Percentiles rank a stretch among this genome's conserved stretches.
phyloP scores from a whole-genome alignment of 2,113 vertebrate species.

The Antechinus stuartii region DNA sequence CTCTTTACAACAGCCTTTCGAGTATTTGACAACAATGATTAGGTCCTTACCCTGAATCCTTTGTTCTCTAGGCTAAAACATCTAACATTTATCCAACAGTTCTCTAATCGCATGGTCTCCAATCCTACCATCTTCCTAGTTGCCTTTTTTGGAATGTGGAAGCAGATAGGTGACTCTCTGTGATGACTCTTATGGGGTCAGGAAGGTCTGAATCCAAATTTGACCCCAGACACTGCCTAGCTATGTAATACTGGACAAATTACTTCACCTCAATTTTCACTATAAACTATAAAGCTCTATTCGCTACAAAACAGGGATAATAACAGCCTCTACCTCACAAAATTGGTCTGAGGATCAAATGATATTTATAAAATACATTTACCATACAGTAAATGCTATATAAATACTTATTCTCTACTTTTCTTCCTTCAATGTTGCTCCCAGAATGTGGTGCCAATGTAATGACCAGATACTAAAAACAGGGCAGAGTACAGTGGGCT shows the following conservation, averaged over 20 bases:
- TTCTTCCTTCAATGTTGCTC: neutral
- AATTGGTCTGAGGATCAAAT: neutral
- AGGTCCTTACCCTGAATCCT: neutral
- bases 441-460: neutral
- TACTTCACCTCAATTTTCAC: neutral
- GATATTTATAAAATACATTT: neutral
- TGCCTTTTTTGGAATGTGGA: neutral
- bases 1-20: neutral
- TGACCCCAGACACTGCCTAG: neutral
- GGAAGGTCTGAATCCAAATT: neutral
- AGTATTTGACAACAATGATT: neutral
- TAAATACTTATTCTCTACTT: neutral
- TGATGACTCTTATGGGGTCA: neutral
- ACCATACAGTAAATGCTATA: neutral
- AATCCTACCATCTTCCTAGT: neutral
- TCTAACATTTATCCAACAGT: neutral
- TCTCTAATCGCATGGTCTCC: neutral
- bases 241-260: neutral
- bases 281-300: neutral
- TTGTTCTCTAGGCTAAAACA: neutral
- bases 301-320: neutral
- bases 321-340: neutral
- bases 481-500: neutral
- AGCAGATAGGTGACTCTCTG: neutral
- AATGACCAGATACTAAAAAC: neutral